A percentile compares a stretch with the other conserved stretches of the same genome.
These are phyloP conservation scores for Grallaria varia DNA, from an alignment of 2,113 vertebrate species.

Conservation along the genomic window DNA sequence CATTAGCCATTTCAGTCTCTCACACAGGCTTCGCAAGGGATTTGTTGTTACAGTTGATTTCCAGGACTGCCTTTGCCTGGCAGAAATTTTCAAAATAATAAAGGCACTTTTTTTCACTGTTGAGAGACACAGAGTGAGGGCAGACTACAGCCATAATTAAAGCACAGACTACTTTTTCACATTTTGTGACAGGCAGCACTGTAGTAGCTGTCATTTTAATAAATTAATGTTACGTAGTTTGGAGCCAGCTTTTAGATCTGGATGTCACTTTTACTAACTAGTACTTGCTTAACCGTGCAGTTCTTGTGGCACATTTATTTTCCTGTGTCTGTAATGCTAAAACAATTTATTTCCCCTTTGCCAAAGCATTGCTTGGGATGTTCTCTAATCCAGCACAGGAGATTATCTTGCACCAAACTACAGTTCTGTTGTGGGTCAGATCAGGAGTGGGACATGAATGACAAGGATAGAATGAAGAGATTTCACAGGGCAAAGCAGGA, in stretches of 20 bases:
- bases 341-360: background rate
- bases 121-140: background rate
- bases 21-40: background rate
- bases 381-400: background rate
- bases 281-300: background rate
- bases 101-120: background rate
- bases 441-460: background rate
- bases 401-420: background rate
- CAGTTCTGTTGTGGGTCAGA: background rate
- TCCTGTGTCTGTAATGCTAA: background rate
- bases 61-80: background rate
- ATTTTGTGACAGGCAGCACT: background rate
- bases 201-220: background rate
- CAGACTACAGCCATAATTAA: background rate
- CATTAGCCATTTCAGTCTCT: background rate
- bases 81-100: background rate
- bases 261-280: background rate
- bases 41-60: background rate
- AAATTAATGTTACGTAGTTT: background rate
- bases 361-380: background rate
- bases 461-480: background rate
- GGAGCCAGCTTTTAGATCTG: background rate
- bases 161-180: background rate
- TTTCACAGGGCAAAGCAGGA: background rate
- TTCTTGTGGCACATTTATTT: background rate